Evolutionary conservation across 1,140 invertebrate genomes (phyloP).

Genomic region (Oreohelix idahoensis): DNA sequence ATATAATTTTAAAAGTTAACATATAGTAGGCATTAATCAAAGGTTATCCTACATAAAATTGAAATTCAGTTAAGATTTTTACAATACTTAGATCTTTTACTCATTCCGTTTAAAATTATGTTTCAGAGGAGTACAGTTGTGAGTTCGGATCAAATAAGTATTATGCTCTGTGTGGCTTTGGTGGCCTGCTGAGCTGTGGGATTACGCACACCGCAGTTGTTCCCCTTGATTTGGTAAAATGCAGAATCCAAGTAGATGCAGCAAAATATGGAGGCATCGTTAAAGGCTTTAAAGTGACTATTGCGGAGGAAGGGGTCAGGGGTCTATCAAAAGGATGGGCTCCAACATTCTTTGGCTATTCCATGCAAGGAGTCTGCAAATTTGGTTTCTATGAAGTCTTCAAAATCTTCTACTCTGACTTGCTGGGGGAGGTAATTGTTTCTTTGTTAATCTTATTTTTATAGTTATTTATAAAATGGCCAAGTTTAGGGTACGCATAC

Average conservation of each 20-base stretch:
- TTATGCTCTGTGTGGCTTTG: constrained; percentile 94
- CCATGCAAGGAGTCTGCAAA: constrained; percentile 84
- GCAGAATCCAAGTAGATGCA: constrained; percentile 90
- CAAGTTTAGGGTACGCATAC: no score
- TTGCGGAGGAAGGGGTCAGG: constrained; percentile 87
- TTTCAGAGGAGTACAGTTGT: constrained; percentile 81
- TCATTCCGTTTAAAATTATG: no score
- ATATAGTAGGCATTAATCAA: no score
- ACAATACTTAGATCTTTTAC: no score
- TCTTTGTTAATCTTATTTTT: no score
- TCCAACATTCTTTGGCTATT: constrained; percentile 98
- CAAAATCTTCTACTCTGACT: constrained; percentile 87
- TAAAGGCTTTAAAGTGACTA: constrained; percentile 70
- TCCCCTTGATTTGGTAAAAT: constrained; percentile 98
- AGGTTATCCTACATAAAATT: no score
- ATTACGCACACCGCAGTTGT: constrained; percentile 88
- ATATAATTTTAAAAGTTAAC: no score
- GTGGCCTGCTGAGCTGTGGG: constrained; percentile 96
- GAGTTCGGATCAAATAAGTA: constrained; percentile 94
- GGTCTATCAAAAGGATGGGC: constrained; percentile 97
- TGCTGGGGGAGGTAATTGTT: constrained; percentile 84
- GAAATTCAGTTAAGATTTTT: no score
- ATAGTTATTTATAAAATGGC: no score
- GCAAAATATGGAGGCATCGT: constrained; percentile 69
- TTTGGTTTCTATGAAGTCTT: constrained; percentile 91